These are phyloP conservation scores for Seriola aureovittata DNA, from an alignment of 2,113 vertebrate species.

Conservation along the genomic window DNA sequence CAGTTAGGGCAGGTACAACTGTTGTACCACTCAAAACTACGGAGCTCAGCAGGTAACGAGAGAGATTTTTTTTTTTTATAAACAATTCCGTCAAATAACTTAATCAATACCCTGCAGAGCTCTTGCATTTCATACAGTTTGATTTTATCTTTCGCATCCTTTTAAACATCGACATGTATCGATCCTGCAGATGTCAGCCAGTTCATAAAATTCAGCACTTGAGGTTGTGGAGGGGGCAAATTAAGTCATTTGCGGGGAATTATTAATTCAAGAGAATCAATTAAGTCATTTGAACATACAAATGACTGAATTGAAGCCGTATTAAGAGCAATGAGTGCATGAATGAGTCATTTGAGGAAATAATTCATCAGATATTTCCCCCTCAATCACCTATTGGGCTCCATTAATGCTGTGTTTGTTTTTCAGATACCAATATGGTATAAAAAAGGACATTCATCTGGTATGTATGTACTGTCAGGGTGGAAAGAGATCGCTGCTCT, in stretches of 20 bases:
- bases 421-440: conserved; percentile 64
- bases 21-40: neutral
- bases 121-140: neutral
- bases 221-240: neutral
- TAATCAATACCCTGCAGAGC: neutral
- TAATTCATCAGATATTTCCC: neutral
- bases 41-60: neutral
- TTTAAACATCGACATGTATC: too few species aligned
- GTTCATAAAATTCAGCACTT: neutral
- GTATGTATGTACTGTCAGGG: neutral
- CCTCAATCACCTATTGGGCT: neutral
- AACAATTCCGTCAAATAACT: neutral
- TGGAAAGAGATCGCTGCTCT: neutral
- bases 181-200: neutral
- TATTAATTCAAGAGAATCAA: conserved; percentile 13
- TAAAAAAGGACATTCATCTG: conserved; percentile 14
- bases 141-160: neutral
- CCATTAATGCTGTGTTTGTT: neutral
- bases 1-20: neutral
- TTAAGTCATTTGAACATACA: conserved; percentile 3
- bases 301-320: neutral
- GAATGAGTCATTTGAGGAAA: conserved; percentile 7
- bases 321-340: neutral
- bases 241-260: conserved; percentile 6
- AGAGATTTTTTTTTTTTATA: conserved; percentile 10